These are phyloP conservation scores for Actinopyga echinites DNA, from an alignment of 53 echinoderm and acorn worm genomes.

Conservation along the genomic window DNA sequence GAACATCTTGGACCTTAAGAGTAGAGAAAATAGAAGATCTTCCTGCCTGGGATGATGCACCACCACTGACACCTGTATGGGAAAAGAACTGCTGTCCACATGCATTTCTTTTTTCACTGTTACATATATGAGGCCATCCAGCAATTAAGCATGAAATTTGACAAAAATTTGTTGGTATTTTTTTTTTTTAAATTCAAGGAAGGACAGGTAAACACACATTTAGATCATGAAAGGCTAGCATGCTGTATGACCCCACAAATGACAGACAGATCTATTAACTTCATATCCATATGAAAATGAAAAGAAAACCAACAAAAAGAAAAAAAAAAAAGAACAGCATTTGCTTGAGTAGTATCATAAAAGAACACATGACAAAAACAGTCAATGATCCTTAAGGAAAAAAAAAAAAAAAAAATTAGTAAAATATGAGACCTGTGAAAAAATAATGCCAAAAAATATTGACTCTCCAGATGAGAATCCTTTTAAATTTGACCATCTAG, in stretches of 20 bases:
- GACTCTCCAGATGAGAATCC: not conserved
- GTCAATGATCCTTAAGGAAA: not conserved
- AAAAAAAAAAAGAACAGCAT: conserved; percentile 35
- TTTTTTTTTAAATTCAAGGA: not conserved
- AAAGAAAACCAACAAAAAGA: conserved; percentile 1
- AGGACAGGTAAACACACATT: too few relatives aligned
- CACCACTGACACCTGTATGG: not conserved
- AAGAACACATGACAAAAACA: not conserved
- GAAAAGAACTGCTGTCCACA: not conserved
- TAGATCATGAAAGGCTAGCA: not conserved
- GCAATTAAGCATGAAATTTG: not conserved
- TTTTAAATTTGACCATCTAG: not conserved
- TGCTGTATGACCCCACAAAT: conserved; percentile 6
- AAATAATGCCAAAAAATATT: conserved; percentile 9
- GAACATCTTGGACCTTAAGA: conserved; percentile 35
- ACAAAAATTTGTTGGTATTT: not conserved
- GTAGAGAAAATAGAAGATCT: not conserved
- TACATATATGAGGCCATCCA: conserved; percentile 7
- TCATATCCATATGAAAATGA: not conserved
- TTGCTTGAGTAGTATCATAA: conserved; percentile 35
- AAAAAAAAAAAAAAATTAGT: conserved; percentile 11
- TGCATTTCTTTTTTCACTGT: not conserved
- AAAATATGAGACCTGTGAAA: conserved; percentile 19
- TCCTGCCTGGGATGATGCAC: not conserved
- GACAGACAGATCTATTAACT: not conserved